Evolutionary conservation across 64 coral and sea anemone genomes (phyloP).

Genomic region (Stichodactyla mertensii): DNA sequence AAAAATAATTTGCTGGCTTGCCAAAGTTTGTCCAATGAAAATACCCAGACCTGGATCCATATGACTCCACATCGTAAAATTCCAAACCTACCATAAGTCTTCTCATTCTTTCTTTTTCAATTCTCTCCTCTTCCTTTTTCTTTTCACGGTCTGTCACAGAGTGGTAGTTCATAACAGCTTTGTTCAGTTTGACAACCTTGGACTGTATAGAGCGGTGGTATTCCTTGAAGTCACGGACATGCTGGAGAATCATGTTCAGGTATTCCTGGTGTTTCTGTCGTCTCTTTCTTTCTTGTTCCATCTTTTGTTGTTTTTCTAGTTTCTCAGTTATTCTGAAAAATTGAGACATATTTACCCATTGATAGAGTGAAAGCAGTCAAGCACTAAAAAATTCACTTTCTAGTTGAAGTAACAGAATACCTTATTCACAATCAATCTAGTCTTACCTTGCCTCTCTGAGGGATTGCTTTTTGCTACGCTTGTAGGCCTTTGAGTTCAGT

Average conservation of each 20-base stretch:
- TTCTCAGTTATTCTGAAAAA: slow-evolving; percentile 93
- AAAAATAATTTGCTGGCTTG: too few relatives aligned
- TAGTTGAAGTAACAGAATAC: too few relatives aligned
- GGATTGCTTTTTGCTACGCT: slow-evolving; percentile 97
- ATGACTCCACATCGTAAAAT: too few relatives aligned
- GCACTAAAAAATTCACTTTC: too few relatives aligned
- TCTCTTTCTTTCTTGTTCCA: slow-evolving; percentile 96
- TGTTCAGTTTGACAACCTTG: slow-evolving; percentile 91
- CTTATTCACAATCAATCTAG: background rate
- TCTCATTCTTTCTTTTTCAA: slow-evolving; percentile 99
- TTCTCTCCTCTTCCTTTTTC: slow-evolving; percentile 98
- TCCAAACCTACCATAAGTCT: slow-evolving; percentile 81
- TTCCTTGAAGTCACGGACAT: slow-evolving; percentile 94
- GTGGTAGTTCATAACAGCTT: slow-evolving; percentile 95
- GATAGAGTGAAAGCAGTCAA: too few relatives aligned
- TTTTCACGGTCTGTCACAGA: slow-evolving; percentile 92
- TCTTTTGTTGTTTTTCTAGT: slow-evolving; percentile 99
- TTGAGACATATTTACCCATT: background rate
- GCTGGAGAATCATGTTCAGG: slow-evolving; percentile 89
- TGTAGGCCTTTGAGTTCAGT: slow-evolving; percentile 94
- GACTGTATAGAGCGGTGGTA: slow-evolving; percentile 85
- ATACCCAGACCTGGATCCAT: too few relatives aligned
- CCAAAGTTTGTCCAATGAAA: too few relatives aligned
- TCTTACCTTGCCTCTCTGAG: slow-evolving; percentile 90
- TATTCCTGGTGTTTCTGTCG: slow-evolving; percentile 97